Evolutionary conservation across 2,113 vertebrate species (phyloP).

Genomic region (Corythornis cristatus): DNA sequence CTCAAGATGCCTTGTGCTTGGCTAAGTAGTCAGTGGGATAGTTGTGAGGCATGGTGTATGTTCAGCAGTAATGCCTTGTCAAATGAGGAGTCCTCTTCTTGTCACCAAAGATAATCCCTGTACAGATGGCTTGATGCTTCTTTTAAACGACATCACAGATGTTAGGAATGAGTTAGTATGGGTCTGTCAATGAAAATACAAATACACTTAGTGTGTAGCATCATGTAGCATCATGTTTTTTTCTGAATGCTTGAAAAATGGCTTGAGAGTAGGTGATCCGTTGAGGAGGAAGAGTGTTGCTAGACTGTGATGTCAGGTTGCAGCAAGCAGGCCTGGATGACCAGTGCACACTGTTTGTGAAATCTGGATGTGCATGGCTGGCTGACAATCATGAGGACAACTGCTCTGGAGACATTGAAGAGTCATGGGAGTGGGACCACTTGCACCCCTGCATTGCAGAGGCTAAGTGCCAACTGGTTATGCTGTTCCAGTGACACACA

Average conservation of each 20-base stretch:
- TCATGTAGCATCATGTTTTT: not conserved
- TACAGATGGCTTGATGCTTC: not conserved
- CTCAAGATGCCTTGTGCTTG: not conserved
- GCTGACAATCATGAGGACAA: not conserved
- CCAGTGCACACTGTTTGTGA: not conserved
- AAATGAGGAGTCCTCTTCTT: not conserved
- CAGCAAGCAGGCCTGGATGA: not conserved
- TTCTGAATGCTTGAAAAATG: not conserved
- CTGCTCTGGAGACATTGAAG: not conserved
- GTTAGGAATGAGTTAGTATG: not conserved
- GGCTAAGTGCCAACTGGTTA: not conserved
- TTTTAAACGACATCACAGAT: not conserved
- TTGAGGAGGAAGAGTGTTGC: not conserved
- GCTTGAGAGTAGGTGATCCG: not conserved
- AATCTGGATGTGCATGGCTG: rapidly evolving
- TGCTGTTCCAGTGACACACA: not conserved
- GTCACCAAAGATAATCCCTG: not conserved
- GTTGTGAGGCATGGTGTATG: not conserved
- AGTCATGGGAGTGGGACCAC: not conserved
- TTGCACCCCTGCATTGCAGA: not conserved
- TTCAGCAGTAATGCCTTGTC: not conserved
- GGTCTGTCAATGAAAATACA: not conserved
- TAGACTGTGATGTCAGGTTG: not conserved
- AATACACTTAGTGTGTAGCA: not conserved
- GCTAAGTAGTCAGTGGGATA: not conserved